phyloP scores from a whole-genome alignment of 2,888 invertebrate genomes.

The Byasa hedistus region DNA sequence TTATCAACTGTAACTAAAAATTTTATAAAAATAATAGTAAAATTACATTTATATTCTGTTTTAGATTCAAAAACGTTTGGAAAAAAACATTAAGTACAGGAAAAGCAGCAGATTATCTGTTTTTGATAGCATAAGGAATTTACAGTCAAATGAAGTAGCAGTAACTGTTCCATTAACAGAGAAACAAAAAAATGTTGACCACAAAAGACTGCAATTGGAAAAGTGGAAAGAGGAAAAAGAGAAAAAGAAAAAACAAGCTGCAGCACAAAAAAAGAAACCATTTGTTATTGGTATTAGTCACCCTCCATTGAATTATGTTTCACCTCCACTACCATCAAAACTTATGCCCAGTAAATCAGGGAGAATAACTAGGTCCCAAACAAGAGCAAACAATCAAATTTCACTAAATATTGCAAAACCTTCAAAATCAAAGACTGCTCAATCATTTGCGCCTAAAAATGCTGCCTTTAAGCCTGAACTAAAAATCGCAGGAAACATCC shows the following conservation, averaged over 20 bases:
- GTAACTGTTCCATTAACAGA: constrained; percentile 41
- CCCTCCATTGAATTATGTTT: constrained; percentile 46
- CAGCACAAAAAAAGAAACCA: constrained; percentile 61
- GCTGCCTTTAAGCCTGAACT: constrained; percentile 70
- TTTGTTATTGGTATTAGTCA: constrained; percentile 59
- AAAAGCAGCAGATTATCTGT: constrained; percentile 53
- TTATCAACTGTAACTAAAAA: too few species aligned
- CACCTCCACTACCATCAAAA: constrained; percentile 38
- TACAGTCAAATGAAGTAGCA: constrained; percentile 48
- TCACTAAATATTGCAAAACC: constrained; percentile 28
- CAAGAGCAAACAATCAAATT: constrained; percentile 33
- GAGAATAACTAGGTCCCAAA: constrained; percentile 62
- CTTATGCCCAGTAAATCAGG: constrained; percentile 56
- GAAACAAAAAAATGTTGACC: constrained; percentile 38
- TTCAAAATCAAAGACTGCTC: constrained; percentile 28
- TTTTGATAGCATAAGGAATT: constrained; percentile 58
- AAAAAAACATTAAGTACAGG: constrained; percentile 49
- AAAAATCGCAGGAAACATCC: constrained; percentile 45
- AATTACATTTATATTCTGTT: too few species aligned
- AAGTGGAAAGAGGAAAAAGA: constrained; percentile 71
- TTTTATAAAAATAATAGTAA: too few species aligned
- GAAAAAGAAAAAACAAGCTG: constrained; percentile 56
- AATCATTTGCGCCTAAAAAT: constrained; percentile 77
- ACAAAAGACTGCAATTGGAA: constrained; percentile 57
- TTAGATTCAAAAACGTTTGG: constrained; percentile 59